Evolutionary conservation across 1,140 invertebrate species (phyloP), one percentile per base, ranked within the genome.

Genomic region (Pseudomyrmex pallidus): DNA sequence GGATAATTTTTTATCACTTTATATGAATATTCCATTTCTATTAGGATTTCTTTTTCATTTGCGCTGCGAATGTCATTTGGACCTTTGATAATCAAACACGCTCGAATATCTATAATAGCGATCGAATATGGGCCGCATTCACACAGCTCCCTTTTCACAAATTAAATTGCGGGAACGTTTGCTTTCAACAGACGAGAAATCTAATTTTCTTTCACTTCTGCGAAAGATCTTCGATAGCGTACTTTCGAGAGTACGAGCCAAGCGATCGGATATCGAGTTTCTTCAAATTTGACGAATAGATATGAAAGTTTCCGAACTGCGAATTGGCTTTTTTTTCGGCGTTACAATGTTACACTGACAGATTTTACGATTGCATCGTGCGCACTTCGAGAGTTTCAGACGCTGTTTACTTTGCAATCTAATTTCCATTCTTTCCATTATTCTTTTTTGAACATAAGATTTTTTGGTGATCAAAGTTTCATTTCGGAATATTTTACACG

Each of bases 241-340:
- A 48, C 35, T 35, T 7, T 35, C 5, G 35, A 35, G 35, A 64
- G 35, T 56, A 22, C 35, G 63, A 57, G 64, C 44, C 64, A 66
- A 78, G 64, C 17, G 54, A 78, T 78, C 64, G 64, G 44, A 80
- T 80, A 80, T 80, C 66, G 76, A 80, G 52, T 72, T 80, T 80
- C 44, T 22, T 44, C 54, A 59, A 80, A 80, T 72, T 80, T 48
- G 54, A 57, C 46, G 76, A n/a, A 50, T 68, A 35, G 64, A 56
- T 70, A 72, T 59, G 50, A 20, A 80, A 72, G 54, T 80, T 80
- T 72, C 66, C 72, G 25, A 80, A 72, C 76, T 80, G 54, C 46
- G 76, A 78, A 70, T 54, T 48, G 76, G 64, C 70, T 78, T 70
- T 70, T 35, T 35, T 35, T 35, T 35, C 35, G 35, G 35, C 64